Conservation (phyloP, 2,797 vertebrate genomes). For the Meriones psammophilus region DNA sequence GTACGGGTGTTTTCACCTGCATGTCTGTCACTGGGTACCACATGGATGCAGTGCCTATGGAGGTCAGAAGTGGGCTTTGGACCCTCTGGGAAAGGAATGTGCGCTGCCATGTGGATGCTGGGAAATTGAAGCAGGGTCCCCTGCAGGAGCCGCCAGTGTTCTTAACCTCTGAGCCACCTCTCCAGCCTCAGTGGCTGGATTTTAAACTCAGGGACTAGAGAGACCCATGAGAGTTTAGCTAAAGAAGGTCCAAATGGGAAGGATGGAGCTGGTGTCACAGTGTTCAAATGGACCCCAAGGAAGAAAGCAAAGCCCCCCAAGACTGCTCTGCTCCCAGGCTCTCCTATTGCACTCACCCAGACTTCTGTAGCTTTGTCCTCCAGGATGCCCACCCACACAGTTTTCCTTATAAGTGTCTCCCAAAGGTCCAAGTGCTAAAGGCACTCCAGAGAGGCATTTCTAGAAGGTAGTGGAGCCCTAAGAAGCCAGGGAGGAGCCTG, state of each 20-base stretch:
- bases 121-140: neutral
- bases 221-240: neutral
- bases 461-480: neutral
- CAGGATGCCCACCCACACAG: accelerated
- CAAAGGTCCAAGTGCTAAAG: neutral
- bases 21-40: neutral
- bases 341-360: too few species aligned
- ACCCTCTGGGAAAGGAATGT: neutral
- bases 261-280: neutral
- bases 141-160: neutral
- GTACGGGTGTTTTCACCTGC: too few species aligned
- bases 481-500: neutral
- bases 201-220: conserved; percentile 24
- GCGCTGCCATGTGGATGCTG: neutral
- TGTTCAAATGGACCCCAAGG: neutral
- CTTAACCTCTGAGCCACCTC: neutral
- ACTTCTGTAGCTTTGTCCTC: neutral
- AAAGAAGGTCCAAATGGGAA: neutral
- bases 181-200: neutral
- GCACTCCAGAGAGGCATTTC: neutral
- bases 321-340: neutral
- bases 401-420: neutral
- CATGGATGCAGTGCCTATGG: neutral
- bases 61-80: neutral
- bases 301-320: neutral